A percentile compares a stretch with the other conserved stretches of the same genome.
Evolutionary conservation across 2,888 invertebrate species (phyloP).

Genomic region (Empis livida): DNA sequence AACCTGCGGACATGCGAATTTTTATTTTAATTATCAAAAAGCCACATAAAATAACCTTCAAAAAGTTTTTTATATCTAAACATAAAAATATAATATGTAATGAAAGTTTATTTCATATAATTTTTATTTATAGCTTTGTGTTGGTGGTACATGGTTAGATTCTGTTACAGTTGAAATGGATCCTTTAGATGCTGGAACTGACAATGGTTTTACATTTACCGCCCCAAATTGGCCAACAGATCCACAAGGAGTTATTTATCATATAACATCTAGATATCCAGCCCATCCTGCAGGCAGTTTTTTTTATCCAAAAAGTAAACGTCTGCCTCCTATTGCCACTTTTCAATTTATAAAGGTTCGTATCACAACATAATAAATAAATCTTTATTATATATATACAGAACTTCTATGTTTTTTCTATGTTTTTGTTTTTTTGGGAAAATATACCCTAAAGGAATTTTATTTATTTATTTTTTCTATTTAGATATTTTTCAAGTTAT

Average conservation of each 20-base stretch:
- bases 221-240: constrained; percentile 93
- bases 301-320: constrained; percentile 79
- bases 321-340: constrained; percentile 79
- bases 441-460: no score
- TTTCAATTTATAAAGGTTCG: constrained; percentile 83
- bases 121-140: constrained; percentile 54
- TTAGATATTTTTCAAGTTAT: no score
- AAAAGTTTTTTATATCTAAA: not conserved
- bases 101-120: not conserved
- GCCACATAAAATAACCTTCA: no score
- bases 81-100: not conserved
- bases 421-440: not conserved
- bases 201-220: constrained; percentile 91
- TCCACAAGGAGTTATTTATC: constrained; percentile 76
- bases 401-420: not conserved
- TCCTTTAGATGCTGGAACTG: constrained; percentile 86
- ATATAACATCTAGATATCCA: constrained; percentile 79
- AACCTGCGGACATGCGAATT: no score
- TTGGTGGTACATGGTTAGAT: constrained; percentile 83
- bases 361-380: constrained; percentile 7
- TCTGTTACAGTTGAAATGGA: constrained; percentile 82
- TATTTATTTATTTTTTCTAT: no score
- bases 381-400: not conserved
- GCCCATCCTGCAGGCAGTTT: constrained; percentile 89
- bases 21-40: no score